These are phyloP conservation scores for Augiades crinisus DNA, from an alignment of 2,888 invertebrate species.

Conservation along the genomic window DNA sequence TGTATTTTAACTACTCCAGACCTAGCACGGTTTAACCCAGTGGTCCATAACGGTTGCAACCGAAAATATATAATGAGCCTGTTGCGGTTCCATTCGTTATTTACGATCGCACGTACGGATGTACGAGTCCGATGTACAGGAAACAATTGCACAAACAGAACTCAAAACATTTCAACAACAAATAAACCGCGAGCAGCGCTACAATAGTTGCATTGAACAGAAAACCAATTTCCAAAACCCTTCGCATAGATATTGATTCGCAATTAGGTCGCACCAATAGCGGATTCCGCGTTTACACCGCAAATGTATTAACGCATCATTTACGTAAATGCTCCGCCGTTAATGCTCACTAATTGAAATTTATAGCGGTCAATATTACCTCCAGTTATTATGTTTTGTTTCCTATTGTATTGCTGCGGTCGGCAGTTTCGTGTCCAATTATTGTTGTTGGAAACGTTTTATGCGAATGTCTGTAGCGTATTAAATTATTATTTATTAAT, in stretches of 20 bases:
- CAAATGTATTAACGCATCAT: conserved; percentile 28
- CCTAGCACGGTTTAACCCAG: too few relatives aligned
- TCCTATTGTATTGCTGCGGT: conserved; percentile 24
- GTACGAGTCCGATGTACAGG: too few relatives aligned
- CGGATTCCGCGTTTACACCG: conserved; percentile 15
- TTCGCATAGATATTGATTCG: conserved; percentile 11
- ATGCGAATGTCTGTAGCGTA: not conserved
- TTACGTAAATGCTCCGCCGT: conserved; percentile 30
- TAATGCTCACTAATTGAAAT: conserved; percentile 32
- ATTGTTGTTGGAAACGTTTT: conserved; percentile 1
- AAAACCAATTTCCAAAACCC: not conserved
- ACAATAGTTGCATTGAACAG: not conserved
- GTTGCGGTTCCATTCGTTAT: too few relatives aligned
- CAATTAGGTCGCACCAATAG: conserved; percentile 21
- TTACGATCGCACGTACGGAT: too few relatives aligned
- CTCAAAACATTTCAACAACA: too few relatives aligned
- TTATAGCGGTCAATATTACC: conserved; percentile 27
- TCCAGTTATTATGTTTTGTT: conserved; percentile 24
- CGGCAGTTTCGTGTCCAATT: conserved; percentile 8
- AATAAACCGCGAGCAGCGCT: not conserved
- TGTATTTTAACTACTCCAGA: too few relatives aligned
- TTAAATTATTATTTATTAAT: not conserved
- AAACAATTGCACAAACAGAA: too few relatives aligned
- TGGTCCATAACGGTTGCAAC: too few relatives aligned
- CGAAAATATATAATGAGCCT: too few relatives aligned